A percentile compares a stretch with the other conserved stretches of the same genome.
These are phyloP conservation scores for Phalacrocorax aristotelis DNA, from an alignment of 2,113 vertebrate genomes.

Conservation along the genomic window DNA sequence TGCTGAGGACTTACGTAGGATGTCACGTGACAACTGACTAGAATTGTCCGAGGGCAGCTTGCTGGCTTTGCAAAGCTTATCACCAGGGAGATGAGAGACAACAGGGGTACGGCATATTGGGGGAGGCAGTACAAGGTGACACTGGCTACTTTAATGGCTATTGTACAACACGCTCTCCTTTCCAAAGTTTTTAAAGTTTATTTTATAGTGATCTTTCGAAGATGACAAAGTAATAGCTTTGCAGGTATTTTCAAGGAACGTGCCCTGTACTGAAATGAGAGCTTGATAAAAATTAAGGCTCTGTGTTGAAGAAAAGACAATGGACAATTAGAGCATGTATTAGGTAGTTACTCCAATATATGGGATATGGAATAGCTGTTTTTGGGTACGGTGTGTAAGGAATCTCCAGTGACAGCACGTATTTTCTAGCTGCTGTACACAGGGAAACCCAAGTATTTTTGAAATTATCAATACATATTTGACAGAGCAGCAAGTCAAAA, in stretches of 20 bases:
- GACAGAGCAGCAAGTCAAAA: not conserved
- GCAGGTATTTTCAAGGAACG: not conserved
- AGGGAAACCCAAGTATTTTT: not conserved
- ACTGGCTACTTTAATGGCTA: not conserved
- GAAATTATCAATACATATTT: not conserved
- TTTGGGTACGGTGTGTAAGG: not conserved
- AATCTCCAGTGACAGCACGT: not conserved
- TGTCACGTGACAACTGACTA: not conserved
- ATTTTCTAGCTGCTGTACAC: not conserved
- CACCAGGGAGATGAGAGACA: accelerated
- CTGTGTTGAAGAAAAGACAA: not conserved
- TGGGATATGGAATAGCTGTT: not conserved
- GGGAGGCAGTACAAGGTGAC: not conserved
- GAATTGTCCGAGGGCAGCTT: not conserved
- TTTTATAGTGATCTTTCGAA: not conserved
- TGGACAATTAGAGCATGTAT: not conserved
- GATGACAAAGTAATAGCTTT: not conserved
- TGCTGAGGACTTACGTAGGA: not conserved
- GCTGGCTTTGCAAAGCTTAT: not conserved
- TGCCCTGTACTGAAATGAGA: not conserved
- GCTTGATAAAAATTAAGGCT: not conserved
- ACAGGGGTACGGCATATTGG: not conserved
- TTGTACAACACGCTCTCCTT: not conserved
- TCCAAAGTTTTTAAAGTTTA: not conserved
- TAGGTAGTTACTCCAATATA: not conserved